Evolutionary conservation across 1,140 invertebrate species (phyloP), one percentile per base, ranked within the genome.

Genomic region (Heterodera schachtii): DNA sequence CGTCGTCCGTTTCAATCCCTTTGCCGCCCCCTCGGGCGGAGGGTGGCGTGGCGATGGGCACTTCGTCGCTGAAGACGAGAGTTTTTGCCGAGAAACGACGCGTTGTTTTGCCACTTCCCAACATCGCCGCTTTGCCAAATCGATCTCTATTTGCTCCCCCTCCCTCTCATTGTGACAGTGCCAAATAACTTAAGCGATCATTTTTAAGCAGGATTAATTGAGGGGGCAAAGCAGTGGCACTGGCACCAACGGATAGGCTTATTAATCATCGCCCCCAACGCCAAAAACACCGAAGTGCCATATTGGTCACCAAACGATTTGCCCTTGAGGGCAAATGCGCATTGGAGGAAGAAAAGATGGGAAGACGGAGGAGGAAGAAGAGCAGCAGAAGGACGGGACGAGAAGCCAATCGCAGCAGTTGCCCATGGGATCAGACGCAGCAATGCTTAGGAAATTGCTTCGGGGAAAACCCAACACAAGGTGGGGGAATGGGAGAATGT

Each of bases 321-420:
- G 57, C 57, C 57, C 57, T 19, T 60, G 57, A 60, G 57, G 57
- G 57, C 57, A 60, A 60, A 60, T 60, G 57, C 57, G 57, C 69
- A 31, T 71, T 71, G 69, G 69, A 31, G 69, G 8, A 46, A 71
- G 44, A 46, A 71, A 19, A 71, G 69, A 43, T 60, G 57, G 57
- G 57, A 60, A 60, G 69, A 41, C 69, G 69, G 31, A 71, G 69
- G 31, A 21, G 44, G 31, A 31, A 31, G 69, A 52, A 52, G 49
- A 52, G 49, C 49, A 52, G 11, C 49, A 52, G 49, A 52, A 71
- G n/a, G 67, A n/a, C 3, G n/a, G 67, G 67, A 70, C 67, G 19
- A 21, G 8, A 43, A 70, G 8, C 21, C 31, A 71, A 2, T 11
- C 6, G 67, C 67, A 69, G 7, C 31, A 71, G 7, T 5, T 16